Evolutionary conservation across 2,888 invertebrate species (phyloP).

Genomic region (Saturnia japonica): DNA sequence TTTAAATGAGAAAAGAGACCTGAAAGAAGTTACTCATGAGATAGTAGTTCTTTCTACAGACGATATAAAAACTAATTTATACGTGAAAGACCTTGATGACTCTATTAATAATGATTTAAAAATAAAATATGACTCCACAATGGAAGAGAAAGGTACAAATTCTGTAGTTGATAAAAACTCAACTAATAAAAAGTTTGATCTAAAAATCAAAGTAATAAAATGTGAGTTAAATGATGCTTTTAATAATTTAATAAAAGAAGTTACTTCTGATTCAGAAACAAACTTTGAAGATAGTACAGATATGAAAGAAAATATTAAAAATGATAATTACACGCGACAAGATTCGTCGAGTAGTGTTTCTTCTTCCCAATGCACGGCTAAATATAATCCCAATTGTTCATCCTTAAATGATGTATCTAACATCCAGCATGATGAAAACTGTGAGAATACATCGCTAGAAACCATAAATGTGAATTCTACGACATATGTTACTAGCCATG

Average conservation of each 20-base stretch:
- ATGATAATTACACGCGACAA: slow-evolving; percentile 70
- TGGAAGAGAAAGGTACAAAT: slow-evolving; percentile 12
- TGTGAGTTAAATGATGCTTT: slow-evolving; percentile 75
- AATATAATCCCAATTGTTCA: slow-evolving; percentile 83
- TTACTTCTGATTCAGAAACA: slow-evolving; percentile 62
- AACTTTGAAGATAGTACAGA: slow-evolving; percentile 46
- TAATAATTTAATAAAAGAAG: slow-evolving; percentile 74
- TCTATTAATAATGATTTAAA: slow-evolving; percentile 22
- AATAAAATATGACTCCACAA: slow-evolving; percentile 20
- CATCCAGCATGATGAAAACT: slow-evolving; percentile 73
- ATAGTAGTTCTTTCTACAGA: slow-evolving; percentile 68
- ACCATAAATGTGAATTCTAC: slow-evolving; percentile 27
- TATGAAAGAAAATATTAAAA: slow-evolving; percentile 45
- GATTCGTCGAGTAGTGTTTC: slow-evolving; percentile 84
- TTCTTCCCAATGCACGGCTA: slow-evolving; percentile 87
- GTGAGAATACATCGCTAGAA: slow-evolving; percentile 42
- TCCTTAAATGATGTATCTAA: slow-evolving; percentile 83
- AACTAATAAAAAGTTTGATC: slow-evolving; percentile 45
- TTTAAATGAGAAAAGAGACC: slow-evolving; percentile 20
- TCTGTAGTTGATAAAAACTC: slow-evolving; percentile 20
- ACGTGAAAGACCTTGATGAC: slow-evolving; percentile 63
- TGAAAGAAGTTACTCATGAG: slow-evolving; percentile 49
- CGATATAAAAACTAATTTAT: slow-evolving; percentile 65
- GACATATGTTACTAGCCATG: slow-evolving; percentile 47
- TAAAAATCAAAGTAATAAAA: slow-evolving; percentile 73